Conservation (phyloP, 2,113 vertebrate species). For the Mus musculus region GRCm39 chr7:50451501-50452000, state of each 20-base stretch:
- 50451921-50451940: neutral
- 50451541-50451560: neutral
- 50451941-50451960: neutral
- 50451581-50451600: neutral
- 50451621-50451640: neutral
- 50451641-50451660: neutral
- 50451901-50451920: neutral
- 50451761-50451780: neutral
- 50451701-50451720: neutral
- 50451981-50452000: neutral
- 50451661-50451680: neutral
- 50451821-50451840: neutral
- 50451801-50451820: neutral
- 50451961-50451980: neutral
- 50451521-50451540: neutral
- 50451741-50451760: neutral
- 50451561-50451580: neutral
- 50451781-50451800: neutral
- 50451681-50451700: neutral
- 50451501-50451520: neutral
- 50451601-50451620: neutral
- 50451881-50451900: neutral
- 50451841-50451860: neutral
- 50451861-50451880: neutral
- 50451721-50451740: neutral